phyloP scores from a whole-genome alignment of 1,140 invertebrate species.

The Cydia splendana region DNA sequence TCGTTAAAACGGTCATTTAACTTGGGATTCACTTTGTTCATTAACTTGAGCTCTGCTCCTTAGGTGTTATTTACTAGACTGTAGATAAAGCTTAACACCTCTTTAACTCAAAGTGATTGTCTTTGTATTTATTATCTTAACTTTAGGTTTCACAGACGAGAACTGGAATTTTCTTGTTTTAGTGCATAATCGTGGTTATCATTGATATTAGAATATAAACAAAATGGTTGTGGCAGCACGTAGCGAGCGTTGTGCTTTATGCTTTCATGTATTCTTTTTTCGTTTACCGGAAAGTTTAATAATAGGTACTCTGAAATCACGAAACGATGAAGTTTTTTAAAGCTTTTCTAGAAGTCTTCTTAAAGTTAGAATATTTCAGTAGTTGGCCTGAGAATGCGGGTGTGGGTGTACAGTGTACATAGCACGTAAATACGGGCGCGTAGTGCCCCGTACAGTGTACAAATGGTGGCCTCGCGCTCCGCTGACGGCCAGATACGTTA shows the following conservation, averaged over 20 bases:
- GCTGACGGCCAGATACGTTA: constrained; percentile 37
- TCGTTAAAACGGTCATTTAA: constrained; percentile 25
- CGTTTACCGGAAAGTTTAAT: too few relatives aligned
- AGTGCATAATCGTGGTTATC: constrained; percentile 4
- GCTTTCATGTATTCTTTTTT: too few relatives aligned
- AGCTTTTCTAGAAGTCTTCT: not conserved
- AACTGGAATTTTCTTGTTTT: not conserved
- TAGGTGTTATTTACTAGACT: constrained; percentile 18
- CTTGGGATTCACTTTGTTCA: constrained; percentile 18
- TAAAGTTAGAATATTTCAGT: constrained; percentile 16
- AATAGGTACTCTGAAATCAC: too few relatives aligned
- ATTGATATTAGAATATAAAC: not conserved
- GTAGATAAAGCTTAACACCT: constrained; percentile 24
- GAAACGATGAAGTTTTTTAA: too few relatives aligned
- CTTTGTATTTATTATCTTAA: constrained; percentile 18
- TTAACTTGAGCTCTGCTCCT: constrained; percentile 23
- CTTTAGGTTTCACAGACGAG: not conserved
- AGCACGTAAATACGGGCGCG: constrained; percentile 29
- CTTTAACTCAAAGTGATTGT: constrained; percentile 10
- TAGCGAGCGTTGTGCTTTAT: too few relatives aligned
- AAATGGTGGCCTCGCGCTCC: constrained; percentile 34
- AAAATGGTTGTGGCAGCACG: too few relatives aligned
- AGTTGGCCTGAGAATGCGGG: not conserved
- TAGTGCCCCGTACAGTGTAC: not conserved
- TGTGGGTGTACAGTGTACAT: constrained; percentile 8